Conservation (phyloP, 2,797 vertebrate species). For the Galaxias olidus region DNA sequence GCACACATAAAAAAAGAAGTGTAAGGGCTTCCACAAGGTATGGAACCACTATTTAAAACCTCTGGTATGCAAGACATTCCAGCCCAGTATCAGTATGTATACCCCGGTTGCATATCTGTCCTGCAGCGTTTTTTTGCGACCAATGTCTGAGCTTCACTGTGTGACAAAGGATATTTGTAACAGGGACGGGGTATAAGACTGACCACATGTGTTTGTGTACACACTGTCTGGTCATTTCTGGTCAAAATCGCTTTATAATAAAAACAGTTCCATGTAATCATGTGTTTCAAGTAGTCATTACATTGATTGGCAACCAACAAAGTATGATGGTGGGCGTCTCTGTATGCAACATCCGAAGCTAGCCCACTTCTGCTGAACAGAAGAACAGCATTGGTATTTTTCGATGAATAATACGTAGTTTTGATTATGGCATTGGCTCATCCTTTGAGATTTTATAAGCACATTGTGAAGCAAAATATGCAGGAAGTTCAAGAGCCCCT, state of each 20-base stretch:
- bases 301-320: background rate
- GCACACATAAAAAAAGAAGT: too few species aligned
- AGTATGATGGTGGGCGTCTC: slow-evolving; percentile 30
- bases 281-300: too few species aligned
- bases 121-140: too few species aligned
- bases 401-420: slow-evolving; percentile 15
- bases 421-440: background rate
- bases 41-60: background rate
- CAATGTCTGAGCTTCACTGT: too few species aligned
- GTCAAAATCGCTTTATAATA: background rate
- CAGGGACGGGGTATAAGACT: too few species aligned
- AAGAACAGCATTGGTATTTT: background rate
- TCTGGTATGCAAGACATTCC: slow-evolving; percentile 7
- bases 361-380: slow-evolving; percentile 15
- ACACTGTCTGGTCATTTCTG: background rate
- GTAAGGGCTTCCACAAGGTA: too few species aligned
- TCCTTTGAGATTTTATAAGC: too few species aligned
- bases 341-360: slow-evolving; percentile 17
- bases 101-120: background rate
- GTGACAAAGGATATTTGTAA: too few species aligned
- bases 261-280: too few species aligned
- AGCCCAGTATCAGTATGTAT: background rate
- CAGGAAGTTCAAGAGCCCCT: slow-evolving; percentile 67
- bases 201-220: background rate
- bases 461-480: slow-evolving; percentile 37